A percentile compares a stretch with the other conserved stretches of the same genome.
phyloP scores from a whole-genome alignment of 2,888 invertebrate genomes.

The Drosophila stalkeri region DNA sequence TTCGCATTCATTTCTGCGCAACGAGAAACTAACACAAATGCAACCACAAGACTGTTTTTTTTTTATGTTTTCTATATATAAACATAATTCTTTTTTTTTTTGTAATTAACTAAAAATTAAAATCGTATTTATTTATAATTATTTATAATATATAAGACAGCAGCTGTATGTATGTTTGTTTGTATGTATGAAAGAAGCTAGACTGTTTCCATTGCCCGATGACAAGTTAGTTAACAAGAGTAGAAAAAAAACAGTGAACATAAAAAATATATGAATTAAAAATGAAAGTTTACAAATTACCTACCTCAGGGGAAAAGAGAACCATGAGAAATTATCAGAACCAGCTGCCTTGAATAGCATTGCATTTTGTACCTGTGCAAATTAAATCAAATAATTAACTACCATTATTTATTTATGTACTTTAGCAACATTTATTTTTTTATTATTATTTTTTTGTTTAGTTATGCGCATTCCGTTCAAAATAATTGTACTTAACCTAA shows the following conservation, averaged over 20 bases:
- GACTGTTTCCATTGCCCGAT: slow-evolving; percentile 45
- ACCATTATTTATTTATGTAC: slow-evolving; percentile 53
- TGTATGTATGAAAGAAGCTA: slow-evolving; percentile 11
- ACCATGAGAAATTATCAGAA: slow-evolving; percentile 54
- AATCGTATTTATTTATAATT: slow-evolving; percentile 47
- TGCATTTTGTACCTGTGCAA: slow-evolving; percentile 78
- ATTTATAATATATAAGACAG: slow-evolving; percentile 26
- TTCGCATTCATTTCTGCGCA: slow-evolving; percentile 68
- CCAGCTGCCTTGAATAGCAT: slow-evolving; percentile 67
- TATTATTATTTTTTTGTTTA: slow-evolving; percentile 2
- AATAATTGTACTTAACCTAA: slow-evolving; percentile 48
- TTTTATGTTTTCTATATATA: slow-evolving; percentile 54
- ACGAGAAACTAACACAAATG: slow-evolving; percentile 83
- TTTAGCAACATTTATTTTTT: slow-evolving; percentile 25
- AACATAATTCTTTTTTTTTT: slow-evolving; percentile 34
- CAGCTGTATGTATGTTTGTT: slow-evolving; percentile 36
- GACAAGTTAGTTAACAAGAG: slow-evolving; percentile 30
- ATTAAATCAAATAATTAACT: slow-evolving; percentile 65
- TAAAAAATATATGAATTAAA: slow-evolving; percentile 7
- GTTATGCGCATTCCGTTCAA: slow-evolving; percentile 75
- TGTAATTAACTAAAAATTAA: slow-evolving; percentile 37
- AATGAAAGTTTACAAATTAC: slow-evolving; percentile 39
- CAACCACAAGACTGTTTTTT: slow-evolving; percentile 85
- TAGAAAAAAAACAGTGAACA: not conserved
- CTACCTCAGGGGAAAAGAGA: slow-evolving; percentile 64